Evolutionary conservation across 2,113 vertebrate species (phyloP).

Genomic region (Strix uralensis): DNA sequence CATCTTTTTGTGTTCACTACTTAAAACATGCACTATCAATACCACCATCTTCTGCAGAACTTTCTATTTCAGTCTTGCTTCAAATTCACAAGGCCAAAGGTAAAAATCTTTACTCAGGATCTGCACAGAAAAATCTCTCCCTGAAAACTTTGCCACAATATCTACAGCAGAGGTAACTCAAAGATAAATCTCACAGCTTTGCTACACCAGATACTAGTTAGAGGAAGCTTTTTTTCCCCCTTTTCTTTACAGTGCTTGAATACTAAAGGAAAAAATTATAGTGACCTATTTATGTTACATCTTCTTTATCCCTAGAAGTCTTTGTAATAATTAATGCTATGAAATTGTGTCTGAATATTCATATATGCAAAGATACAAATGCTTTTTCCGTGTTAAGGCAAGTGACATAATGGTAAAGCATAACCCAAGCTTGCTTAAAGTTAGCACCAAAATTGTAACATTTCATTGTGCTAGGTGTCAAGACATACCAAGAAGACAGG

Average conservation of each 20-base stretch:
- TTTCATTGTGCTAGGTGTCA: neutral
- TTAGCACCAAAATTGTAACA: neutral
- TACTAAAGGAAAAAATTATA: neutral
- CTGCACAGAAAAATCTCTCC: neutral
- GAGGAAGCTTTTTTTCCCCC: neutral
- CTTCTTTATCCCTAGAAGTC: neutral
- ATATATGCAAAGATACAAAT: neutral
- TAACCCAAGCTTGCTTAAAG: neutral
- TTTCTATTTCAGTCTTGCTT: neutral
- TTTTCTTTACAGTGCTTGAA: neutral
- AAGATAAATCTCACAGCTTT: neutral
- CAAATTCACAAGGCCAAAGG: neutral
- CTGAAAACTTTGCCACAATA: neutral
- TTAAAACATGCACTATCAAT: neutral
- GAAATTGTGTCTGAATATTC: neutral
- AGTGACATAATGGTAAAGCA: neutral
- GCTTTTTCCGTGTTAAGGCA: neutral
- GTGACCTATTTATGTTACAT: neutral
- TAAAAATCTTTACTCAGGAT: neutral
- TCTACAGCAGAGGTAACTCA: neutral
- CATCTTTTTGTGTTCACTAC: neutral
- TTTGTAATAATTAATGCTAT: neutral
- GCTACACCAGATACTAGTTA: neutral
- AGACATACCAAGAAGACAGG: neutral
- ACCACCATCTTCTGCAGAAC: neutral